Percentiles rank a stretch among this genome's conserved stretches.
Conservation (phyloP, 2,797 vertebrate species). For the Lepus townsendii region DNA sequence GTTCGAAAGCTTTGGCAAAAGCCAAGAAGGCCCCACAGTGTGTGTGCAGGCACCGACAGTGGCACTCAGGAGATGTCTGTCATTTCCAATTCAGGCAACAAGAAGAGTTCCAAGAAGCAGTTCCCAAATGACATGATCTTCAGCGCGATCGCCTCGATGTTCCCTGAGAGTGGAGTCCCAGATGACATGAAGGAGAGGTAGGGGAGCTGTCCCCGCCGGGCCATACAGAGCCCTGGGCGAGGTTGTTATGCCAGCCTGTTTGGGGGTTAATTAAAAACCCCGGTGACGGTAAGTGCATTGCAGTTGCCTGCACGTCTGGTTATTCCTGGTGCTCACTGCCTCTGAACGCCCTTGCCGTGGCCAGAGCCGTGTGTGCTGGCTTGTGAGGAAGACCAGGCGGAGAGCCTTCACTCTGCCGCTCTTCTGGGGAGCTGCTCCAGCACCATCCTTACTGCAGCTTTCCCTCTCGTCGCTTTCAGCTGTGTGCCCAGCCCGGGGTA, state of each 20-base stretch:
- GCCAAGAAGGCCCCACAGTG: neutral
- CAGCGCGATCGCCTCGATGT: constrained; percentile 98
- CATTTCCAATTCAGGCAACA: constrained; percentile 89
- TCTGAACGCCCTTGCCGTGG: neutral
- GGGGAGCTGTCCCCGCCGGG: constrained; percentile 65
- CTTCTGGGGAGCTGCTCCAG: neutral
- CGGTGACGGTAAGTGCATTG: neutral
- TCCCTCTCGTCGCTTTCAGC: neutral
- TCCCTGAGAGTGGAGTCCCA: constrained; percentile 97
- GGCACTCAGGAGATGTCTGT: constrained; percentile 30
- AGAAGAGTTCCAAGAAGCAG: constrained; percentile 92
- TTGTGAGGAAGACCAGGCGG: constrained; percentile 38
- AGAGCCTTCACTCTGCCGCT: constrained; percentile 21
- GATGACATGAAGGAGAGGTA: constrained; percentile 99
- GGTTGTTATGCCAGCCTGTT: neutral
- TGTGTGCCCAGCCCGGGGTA: neutral
- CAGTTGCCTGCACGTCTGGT: neutral
- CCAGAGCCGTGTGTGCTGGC: neutral
- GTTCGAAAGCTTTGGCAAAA: neutral
- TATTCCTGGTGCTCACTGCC: neutral
- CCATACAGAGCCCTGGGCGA: neutral
- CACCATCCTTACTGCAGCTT: neutral
- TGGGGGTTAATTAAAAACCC: neutral
- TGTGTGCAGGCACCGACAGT: neutral
- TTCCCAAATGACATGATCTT: constrained; percentile 98